phyloP scores from a whole-genome alignment of 2,888 invertebrate species.

The Callinectes sapidus region DNA sequence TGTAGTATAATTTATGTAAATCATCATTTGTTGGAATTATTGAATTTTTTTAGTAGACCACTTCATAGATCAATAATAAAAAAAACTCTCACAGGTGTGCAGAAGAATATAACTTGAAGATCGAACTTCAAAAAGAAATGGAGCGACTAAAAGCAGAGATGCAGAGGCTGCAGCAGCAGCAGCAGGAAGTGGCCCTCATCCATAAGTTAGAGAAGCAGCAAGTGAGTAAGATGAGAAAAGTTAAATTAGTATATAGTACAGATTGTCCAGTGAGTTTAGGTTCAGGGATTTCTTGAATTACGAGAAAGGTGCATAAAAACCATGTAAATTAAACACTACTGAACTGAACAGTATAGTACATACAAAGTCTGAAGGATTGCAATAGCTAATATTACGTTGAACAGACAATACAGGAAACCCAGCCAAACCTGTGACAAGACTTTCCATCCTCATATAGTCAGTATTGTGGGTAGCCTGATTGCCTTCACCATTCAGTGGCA shows the following conservation, averaged over 20 bases:
- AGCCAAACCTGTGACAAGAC: no score
- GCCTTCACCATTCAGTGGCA: no score
- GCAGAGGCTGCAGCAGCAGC: slow-evolving; percentile 45
- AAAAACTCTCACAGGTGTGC: slow-evolving; percentile 4
- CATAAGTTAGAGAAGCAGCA: slow-evolving; percentile 45
- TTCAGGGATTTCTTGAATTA: no score
- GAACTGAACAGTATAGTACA: no score
- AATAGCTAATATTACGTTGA: no score
- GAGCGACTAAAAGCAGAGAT: slow-evolving; percentile 43
- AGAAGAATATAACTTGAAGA: slow-evolving; percentile 54
- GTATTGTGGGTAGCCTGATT: no score
- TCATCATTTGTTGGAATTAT: background rate
- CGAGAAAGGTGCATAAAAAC: no score
- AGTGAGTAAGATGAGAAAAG: slow-evolving; percentile 24
- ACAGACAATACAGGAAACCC: no score
- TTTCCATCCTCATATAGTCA: no score
- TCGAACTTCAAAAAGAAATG: slow-evolving; percentile 44
- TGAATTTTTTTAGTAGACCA: background rate
- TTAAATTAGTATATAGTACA: background rate
- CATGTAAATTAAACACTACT: no score
- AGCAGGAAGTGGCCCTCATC: slow-evolving; percentile 43
- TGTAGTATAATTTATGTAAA: background rate
- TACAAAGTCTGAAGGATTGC: no score
- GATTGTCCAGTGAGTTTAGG: background rate
- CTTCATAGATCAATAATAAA: no score